Percentiles rank a stretch among this genome's conserved stretches.
Evolutionary conservation across 2,797 vertebrate genomes (phyloP).

Genomic region (Eremophila alpestris): DNA sequence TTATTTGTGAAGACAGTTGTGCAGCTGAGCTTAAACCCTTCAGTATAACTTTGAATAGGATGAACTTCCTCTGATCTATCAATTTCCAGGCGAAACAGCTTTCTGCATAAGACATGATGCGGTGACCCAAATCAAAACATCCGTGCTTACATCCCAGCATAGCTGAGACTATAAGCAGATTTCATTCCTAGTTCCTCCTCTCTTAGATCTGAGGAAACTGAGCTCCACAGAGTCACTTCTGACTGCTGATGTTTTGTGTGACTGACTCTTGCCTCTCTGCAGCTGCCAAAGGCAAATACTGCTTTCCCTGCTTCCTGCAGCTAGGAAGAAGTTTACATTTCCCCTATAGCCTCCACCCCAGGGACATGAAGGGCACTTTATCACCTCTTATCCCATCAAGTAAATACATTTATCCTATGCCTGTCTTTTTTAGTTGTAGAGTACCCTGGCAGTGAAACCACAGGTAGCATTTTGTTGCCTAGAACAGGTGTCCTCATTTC

Average conservation of each 20-base stretch:
- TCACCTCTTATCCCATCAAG: neutral
- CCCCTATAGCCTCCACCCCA: neutral
- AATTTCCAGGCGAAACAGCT: neutral
- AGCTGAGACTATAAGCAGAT: neutral
- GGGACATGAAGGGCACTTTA: neutral
- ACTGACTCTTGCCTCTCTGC: neutral
- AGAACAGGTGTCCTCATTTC: neutral
- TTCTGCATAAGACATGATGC: neutral
- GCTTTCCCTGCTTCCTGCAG: neutral
- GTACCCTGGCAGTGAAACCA: neutral
- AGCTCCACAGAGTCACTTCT: neutral
- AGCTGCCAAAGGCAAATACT: neutral
- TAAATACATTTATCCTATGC: neutral
- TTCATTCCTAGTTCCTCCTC: neutral
- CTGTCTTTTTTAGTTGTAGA: neutral
- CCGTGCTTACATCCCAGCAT: neutral
- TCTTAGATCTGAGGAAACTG: neutral
- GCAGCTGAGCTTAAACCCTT: neutral
- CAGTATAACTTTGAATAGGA: neutral
- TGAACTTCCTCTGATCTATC: neutral
- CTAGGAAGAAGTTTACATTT: neutral
- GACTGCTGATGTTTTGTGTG: neutral
- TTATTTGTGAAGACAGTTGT: neutral
- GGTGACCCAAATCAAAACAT: neutral
- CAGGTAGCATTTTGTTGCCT: neutral